phyloP scores from a whole-genome alignment of 1,140 invertebrate species.

The Drosophila leontia region DNA sequence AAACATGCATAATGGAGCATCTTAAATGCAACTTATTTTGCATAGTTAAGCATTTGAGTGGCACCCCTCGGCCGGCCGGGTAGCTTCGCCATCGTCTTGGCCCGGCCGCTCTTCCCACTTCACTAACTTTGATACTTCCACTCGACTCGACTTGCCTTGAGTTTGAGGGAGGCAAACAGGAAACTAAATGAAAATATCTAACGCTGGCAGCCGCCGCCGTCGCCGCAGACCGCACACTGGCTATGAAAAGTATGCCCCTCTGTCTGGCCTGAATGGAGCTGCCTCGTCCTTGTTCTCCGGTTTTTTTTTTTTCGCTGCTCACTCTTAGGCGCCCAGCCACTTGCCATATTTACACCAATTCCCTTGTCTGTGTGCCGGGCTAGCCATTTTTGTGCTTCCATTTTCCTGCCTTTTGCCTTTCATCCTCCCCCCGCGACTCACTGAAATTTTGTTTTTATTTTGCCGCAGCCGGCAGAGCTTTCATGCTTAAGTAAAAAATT shows the following conservation, averaged over 20 bases:
- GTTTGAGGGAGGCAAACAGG: slow-evolving; percentile 52
- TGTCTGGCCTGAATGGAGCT: slow-evolving; percentile 52
- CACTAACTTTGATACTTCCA: slow-evolving; percentile 82
- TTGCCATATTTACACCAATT: slow-evolving; percentile 82
- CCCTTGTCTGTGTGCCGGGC: slow-evolving; percentile 63
- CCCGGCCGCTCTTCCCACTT: slow-evolving; percentile 56
- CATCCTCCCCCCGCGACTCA: background rate
- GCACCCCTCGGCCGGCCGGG: slow-evolving; percentile 34
- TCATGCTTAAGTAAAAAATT: slow-evolving; percentile 68
- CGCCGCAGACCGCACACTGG: slow-evolving; percentile 58
- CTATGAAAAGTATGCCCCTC: slow-evolving; percentile 69
- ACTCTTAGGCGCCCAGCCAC: slow-evolving; percentile 58
- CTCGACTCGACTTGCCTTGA: slow-evolving; percentile 62
- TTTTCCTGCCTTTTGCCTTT: slow-evolving; percentile 13
- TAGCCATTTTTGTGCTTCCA: slow-evolving; percentile 61
- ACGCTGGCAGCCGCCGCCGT: slow-evolving; percentile 61
- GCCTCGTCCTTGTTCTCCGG: background rate
- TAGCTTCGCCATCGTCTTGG: slow-evolving; percentile 4
- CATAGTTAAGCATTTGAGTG: slow-evolving; percentile 84
- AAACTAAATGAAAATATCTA: slow-evolving; percentile 82
- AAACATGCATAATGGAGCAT: slow-evolving; percentile 83
- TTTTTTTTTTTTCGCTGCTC: slow-evolving; percentile 20
- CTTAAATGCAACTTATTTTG: slow-evolving; percentile 84
- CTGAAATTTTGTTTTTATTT: slow-evolving; percentile 31
- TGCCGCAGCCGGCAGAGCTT: slow-evolving; percentile 44